Conservation (phyloP, 1,140 invertebrate species). For the Maniola jurtina region DNA sequence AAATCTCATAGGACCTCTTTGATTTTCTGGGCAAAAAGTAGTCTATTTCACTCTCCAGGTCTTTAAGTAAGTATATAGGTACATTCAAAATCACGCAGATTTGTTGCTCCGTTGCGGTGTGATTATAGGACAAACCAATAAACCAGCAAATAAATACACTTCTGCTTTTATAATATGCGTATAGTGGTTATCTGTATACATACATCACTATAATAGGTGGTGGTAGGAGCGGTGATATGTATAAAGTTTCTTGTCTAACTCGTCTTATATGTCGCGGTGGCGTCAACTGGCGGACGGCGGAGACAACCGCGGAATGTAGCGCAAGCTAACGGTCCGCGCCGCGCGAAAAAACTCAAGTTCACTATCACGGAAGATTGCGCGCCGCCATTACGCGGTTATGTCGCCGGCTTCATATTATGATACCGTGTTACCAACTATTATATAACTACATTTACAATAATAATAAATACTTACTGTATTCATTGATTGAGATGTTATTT, state of each 20-base stretch:
- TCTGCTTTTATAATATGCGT: no score
- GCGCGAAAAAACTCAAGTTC: conserved; percentile 75
- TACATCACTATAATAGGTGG: no score
- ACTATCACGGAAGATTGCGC: conserved; percentile 75
- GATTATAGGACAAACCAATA: no score
- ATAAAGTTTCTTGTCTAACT: background rate
- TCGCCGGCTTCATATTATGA: conserved; percentile 59
- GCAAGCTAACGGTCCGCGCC: conserved; percentile 67
- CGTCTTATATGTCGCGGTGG: conserved; percentile 27
- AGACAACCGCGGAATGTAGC: conserved; percentile 70
- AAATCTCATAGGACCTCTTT: no score
- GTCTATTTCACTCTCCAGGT: no score
- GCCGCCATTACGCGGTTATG: conserved; percentile 70
- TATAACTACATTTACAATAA: conserved; percentile 4
- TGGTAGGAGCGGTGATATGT: no score
- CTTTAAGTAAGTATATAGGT: no score
- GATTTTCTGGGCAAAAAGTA: no score
- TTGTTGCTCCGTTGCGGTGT: no score
- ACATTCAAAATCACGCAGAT: no score
- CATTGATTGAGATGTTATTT: background rate
- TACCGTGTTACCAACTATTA: conserved; percentile 49
- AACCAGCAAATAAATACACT: no score
- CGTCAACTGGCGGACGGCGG: conserved; percentile 48
- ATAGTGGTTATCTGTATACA: no score
- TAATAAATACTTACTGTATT: background rate